These are phyloP conservation scores for Nasonia giraulti DNA, from an alignment of 1,140 invertebrate genomes.

Conservation along the genomic window DNA sequence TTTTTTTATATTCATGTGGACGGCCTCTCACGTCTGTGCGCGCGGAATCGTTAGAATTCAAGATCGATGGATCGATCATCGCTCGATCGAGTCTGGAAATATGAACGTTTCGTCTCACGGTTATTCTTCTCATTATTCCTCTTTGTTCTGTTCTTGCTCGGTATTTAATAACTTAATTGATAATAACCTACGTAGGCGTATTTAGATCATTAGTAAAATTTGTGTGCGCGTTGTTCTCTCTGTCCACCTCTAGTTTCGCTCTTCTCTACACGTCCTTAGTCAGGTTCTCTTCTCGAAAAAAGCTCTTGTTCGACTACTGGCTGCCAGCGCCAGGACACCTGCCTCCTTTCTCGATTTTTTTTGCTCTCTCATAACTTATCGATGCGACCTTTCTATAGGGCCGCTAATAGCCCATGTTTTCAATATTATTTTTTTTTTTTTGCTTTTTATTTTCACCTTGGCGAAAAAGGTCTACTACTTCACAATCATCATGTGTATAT, in stretches of 20 bases:
- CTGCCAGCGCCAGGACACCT: constrained; percentile 58
- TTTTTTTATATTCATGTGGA: constrained; percentile 43
- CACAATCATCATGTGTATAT: constrained; percentile 35
- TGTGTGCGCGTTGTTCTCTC: constrained; percentile 35
- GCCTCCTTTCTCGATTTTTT: neutral
- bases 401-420: neutral
- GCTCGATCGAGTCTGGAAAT: neutral
- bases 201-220: constrained; percentile 45
- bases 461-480: constrained; percentile 36
- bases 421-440: constrained; percentile 29
- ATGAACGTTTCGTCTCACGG: neutral
- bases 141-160: neutral
- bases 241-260: neutral
- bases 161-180: constrained; percentile 11
- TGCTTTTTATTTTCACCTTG: neutral
- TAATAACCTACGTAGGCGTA: constrained; percentile 12
- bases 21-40: constrained; percentile 46
- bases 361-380: neutral
- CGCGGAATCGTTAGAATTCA: neutral
- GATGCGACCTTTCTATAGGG: neutral
- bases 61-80: neutral
- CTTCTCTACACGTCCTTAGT: neutral
- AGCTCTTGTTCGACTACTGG: constrained; percentile 54
- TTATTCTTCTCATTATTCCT: neutral
- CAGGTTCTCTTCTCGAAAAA: constrained; percentile 2